Conservation (phyloP, 2,113 vertebrate genomes). For the Varanus salvator region DNA sequence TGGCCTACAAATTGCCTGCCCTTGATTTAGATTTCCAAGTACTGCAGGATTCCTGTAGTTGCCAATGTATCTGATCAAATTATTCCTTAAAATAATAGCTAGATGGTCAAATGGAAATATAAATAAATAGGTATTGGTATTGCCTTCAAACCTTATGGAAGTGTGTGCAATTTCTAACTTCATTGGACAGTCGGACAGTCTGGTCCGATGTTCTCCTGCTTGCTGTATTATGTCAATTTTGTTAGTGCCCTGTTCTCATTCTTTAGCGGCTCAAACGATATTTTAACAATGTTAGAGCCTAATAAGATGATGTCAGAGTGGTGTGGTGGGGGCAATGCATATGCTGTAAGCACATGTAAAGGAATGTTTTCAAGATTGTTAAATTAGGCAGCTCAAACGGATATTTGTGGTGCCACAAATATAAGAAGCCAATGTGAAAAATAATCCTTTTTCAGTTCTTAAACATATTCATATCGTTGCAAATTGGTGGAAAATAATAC, state of each 20-base stretch:
- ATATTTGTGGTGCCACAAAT: not conserved
- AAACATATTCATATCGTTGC: slow-evolving; percentile 45
- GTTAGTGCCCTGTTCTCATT: slow-evolving; percentile 11
- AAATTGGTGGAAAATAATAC: slow-evolving; percentile 52
- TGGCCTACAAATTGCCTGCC: too few relatives aligned
- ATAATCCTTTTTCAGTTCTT: slow-evolving; percentile 38
- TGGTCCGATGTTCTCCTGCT: slow-evolving; percentile 39
- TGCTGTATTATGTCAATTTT: slow-evolving; percentile 18
- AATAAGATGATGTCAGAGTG: not conserved
- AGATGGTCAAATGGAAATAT: not conserved
- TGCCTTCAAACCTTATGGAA: slow-evolving; percentile 53
- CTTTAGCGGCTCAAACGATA: not conserved
- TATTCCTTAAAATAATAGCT: not conserved
- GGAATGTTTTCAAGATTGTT: slow-evolving; percentile 8
- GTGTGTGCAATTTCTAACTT: slow-evolving; percentile 68
- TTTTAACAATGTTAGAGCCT: not conserved
- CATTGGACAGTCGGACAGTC: slow-evolving; percentile 58
- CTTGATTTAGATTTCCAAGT: not conserved
- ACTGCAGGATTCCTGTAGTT: not conserved
- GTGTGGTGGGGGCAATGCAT: not conserved
- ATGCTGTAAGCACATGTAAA: not conserved
- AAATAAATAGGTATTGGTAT: not conserved
- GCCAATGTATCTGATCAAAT: not conserved
- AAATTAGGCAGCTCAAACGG: slow-evolving; percentile 34
- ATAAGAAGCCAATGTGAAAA: slow-evolving; percentile 45